Conservation (phyloP, 1,140 invertebrate species). For the Potamilus streckersoni region DNA sequence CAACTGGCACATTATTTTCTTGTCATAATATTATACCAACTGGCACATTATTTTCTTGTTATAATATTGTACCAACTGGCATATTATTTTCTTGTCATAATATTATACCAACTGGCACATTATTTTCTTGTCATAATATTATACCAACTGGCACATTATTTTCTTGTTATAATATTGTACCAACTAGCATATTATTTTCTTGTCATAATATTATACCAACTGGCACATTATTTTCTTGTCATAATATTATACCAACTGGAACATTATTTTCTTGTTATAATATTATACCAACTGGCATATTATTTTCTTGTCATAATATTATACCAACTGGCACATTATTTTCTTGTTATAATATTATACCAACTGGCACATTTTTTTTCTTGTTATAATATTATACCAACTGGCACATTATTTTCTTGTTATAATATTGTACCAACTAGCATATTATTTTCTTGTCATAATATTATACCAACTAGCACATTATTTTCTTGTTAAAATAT, state of each 20-base stretch:
- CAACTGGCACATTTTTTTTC: not conserved
- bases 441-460: too few relatives aligned
- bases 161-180: not conserved
- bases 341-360: too few relatives aligned
- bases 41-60: not conserved
- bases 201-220: too few relatives aligned
- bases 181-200: too few relatives aligned
- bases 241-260: not conserved
- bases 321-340: too few relatives aligned
- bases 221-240: not conserved
- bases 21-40: not conserved
- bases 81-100: too few relatives aligned
- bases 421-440: not conserved
- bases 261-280: too few relatives aligned
- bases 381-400: not conserved
- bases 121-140: not conserved
- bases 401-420: not conserved
- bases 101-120: not conserved
- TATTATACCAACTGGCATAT: not conserved
- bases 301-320: too few relatives aligned
- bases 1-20: not conserved
- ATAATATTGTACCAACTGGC: not conserved
- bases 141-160: not conserved
- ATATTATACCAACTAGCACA: not conserved
- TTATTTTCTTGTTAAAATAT: not conserved